These are phyloP conservation scores for Ganaspis sp. DNA, from an alignment of 1,140 invertebrate genomes.

Conservation along the genomic window DNA sequence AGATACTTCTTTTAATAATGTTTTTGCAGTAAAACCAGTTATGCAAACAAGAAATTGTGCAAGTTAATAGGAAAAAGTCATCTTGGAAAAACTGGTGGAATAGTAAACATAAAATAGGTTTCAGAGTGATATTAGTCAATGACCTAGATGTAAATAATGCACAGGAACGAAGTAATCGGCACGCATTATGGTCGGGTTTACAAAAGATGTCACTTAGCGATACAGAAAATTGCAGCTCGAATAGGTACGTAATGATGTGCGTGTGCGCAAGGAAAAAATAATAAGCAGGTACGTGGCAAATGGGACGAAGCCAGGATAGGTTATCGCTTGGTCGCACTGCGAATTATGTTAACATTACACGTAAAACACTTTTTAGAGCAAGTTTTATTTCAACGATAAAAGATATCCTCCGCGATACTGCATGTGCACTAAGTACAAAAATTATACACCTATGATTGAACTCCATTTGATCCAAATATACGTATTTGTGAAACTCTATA, in stretches of 20 bases:
- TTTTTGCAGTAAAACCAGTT: no score
- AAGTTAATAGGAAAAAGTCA: no score
- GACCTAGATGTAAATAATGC: constrained; percentile 11
- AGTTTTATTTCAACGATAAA: constrained; percentile 14
- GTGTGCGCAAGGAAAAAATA: constrained; percentile 16
- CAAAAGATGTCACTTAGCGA: constrained; percentile 30
- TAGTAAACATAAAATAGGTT: constrained; percentile 5
- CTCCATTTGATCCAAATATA: no score
- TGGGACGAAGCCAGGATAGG: constrained; percentile 2
- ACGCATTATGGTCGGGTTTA: constrained; percentile 11
- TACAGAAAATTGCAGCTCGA: constrained; percentile 14
- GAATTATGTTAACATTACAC: constrained; percentile 23
- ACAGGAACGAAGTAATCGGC: constrained; percentile 10
- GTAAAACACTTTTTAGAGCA: constrained; percentile 2
- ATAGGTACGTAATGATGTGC: constrained; percentile 8
- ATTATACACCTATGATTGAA: no score
- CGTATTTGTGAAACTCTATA: no score
- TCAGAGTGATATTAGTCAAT: not conserved
- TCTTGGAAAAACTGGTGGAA: not conserved
- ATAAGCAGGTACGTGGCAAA: constrained; percentile 27
- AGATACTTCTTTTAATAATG: no score
- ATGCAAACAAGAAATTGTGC: no score
- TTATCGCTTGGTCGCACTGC: constrained; percentile 12
- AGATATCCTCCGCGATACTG: not conserved
- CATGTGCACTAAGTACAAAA: not conserved